These are phyloP conservation scores for Riptortus pedestris DNA, from an alignment of 1,140 invertebrate species.

Conservation along the genomic window DNA sequence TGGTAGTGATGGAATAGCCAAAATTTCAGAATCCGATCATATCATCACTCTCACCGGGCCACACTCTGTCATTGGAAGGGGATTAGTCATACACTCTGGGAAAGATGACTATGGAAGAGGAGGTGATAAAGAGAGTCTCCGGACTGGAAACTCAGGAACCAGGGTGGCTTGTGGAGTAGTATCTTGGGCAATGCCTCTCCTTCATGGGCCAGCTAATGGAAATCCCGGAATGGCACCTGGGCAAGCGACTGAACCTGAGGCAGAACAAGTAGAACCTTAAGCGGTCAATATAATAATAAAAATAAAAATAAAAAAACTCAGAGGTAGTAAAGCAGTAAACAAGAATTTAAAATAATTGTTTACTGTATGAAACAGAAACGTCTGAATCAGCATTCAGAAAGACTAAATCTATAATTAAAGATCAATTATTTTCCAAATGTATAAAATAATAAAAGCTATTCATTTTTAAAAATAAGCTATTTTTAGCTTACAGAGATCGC, in stretches of 20 bases:
- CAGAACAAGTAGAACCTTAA: neutral
- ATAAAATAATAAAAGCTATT: too few relatives aligned
- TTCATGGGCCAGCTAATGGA: neutral
- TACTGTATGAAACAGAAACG: too few relatives aligned
- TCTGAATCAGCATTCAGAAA: too few relatives aligned
- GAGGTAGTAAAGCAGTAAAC: too few relatives aligned
- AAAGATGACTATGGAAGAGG: conserved; percentile 45
- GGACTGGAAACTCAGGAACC: conserved; percentile 45
- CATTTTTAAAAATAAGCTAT: too few relatives aligned
- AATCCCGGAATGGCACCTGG: neutral
- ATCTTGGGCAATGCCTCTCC: conserved; percentile 24
- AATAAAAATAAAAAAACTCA: too few relatives aligned
- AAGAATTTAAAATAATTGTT: too few relatives aligned
- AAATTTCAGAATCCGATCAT: conserved; percentile 36
- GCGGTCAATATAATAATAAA: too few relatives aligned
- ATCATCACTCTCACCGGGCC: conserved; percentile 38
- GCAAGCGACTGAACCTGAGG: neutral
- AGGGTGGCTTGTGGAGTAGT: conserved; percentile 43
- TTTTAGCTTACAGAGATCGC: too few relatives aligned
- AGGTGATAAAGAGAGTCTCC: conserved; percentile 38
- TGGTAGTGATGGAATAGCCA: conserved; percentile 36
- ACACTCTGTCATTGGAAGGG: conserved; percentile 44
- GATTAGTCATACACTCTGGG: conserved; percentile 41
- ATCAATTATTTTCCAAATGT: too few relatives aligned
- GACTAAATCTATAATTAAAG: too few relatives aligned